Base-by-base conservation (phyloP, 1,140 invertebrate genomes). In the Calliphora vicina region DNA sequence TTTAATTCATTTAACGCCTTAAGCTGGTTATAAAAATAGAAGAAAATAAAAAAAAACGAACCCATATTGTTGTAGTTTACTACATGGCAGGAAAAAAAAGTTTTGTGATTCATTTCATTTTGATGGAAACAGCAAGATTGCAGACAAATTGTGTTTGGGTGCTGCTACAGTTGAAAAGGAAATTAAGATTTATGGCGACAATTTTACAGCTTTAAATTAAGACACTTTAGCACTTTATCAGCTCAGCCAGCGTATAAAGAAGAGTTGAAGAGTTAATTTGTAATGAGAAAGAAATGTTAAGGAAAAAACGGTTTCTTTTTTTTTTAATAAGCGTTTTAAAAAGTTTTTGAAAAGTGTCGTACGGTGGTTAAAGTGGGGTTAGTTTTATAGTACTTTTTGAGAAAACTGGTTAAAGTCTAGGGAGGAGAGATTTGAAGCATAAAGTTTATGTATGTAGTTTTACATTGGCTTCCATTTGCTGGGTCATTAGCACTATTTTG, bases 121-220 rank as follows among this genome's bases (percentile, higher is more conserved):
- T 57, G 50, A 57, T 57, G 50, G 15, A 57, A 17, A 57, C 50
- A 35, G 15, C 50, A 57, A 57, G 50, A 57, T 57, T 57, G 50
- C n/a, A 57, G 50, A 57, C 50, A 57, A 57, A 57, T 57, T 57
- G 50, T 57, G 15, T 17, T n/a, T 57, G n/a, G 4, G 15, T 57
- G 15, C 6, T 57, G 15, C n/a, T 57, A 0, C 15, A 15, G 1
- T 5, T 57, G 12, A n/a, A 17, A 57, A 57, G 50, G 50, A 57
- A 57, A 57, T 57, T 57, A 57, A 57, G 50, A 57, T 57, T 57
- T 57, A 57, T 57, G 50, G 50, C 50, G 50, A 57, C 50, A 57
- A 57, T 57, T 57, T 57, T 57, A 17, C 50, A 57, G 50, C n/a
- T 57, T 57, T 57, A 57, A 57, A n/a, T 57, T 57, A 17, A 57